phyloP scores from a whole-genome alignment of 2,888 invertebrate genomes.

The Sepiola atlantica region DNA sequence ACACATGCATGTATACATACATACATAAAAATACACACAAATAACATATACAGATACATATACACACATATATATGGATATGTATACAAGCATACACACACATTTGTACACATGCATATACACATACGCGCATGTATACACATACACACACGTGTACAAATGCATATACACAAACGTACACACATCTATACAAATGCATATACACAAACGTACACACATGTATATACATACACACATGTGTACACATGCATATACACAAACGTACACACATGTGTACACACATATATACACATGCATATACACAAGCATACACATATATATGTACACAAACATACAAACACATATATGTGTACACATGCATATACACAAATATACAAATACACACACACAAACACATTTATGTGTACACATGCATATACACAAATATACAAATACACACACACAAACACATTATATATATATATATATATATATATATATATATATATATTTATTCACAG shows the following conservation, averaged over 20 bases:
- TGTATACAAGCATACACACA: too few species aligned
- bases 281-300: neutral
- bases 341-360: neutral
- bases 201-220: neutral
- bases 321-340: neutral
- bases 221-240: neutral
- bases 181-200: too few species aligned
- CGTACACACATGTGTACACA: neutral
- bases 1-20: neutral
- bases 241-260: neutral
- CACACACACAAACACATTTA: neutral
- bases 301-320: neutral
- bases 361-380: neutral
- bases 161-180: too few species aligned
- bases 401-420: conserved; percentile 24
- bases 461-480: neutral
- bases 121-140: neutral
- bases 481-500: neutral
- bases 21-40: neutral
- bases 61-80: neutral
- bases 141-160: neutral
- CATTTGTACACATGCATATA: neutral
- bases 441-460: too few species aligned
- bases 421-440: neutral
- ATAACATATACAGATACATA: neutral